phyloP scores from a whole-genome alignment of 2,113 vertebrate species.

The Pseudorasbora parva region DNA sequence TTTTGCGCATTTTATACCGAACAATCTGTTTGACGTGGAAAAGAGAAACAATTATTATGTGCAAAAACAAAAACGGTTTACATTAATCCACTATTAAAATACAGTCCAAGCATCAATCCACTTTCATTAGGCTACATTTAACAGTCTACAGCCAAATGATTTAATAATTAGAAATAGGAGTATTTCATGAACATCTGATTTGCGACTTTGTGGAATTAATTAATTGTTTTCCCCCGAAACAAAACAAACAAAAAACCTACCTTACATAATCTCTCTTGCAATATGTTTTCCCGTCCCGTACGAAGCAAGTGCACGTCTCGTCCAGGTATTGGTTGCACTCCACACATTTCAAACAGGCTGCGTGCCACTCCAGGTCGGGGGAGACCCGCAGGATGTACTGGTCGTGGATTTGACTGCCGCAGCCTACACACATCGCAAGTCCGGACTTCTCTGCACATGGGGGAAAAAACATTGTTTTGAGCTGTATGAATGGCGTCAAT shows the following conservation, averaged over 20 bases:
- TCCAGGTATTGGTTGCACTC: conserved; percentile 95
- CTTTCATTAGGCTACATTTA: not conserved
- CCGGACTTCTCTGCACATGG: conserved; percentile 86
- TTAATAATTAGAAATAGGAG: not conserved
- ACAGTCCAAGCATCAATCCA: not conserved
- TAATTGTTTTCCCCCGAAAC: not conserved
- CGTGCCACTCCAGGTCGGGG: conserved; percentile 97
- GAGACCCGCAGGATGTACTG: conserved; percentile 95
- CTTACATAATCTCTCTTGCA: conserved; percentile 96
- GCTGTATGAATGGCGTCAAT: not conserved
- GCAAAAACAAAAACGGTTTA: not conserved
- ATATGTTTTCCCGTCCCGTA: conserved; percentile 95
- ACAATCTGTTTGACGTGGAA: conserved; percentile 79
- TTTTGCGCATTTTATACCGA: conserved; percentile 93
- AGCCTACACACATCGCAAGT: conserved; percentile 95
- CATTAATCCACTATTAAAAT: not conserved
- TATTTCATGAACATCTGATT: not conserved
- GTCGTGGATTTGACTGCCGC: conserved; percentile 96
- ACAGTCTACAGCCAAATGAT: not conserved
- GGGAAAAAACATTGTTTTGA: not conserved
- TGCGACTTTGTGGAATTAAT: not conserved
- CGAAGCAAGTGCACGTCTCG: conserved; percentile 96
- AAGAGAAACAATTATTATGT: not conserved
- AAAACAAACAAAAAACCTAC: conserved; percentile 70
- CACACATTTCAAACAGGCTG: conserved; percentile 94